A percentile compares a stretch with the other conserved stretches of the same genome.
These are phyloP conservation scores for Vultur gryphus DNA, from an alignment of 2,797 vertebrate species.

Conservation along the genomic window DNA sequence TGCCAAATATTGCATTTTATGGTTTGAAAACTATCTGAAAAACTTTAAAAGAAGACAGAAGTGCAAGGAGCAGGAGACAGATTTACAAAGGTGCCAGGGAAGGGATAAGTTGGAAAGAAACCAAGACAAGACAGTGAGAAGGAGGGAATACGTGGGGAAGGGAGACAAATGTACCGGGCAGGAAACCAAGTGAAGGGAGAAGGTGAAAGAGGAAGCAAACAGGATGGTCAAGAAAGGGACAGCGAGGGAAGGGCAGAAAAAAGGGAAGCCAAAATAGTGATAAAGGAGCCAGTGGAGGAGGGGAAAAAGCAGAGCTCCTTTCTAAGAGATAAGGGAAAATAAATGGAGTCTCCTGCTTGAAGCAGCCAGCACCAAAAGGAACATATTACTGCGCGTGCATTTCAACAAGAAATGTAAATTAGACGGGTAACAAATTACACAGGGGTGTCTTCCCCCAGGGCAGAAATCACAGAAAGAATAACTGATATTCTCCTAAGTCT, in stretches of 20 bases:
- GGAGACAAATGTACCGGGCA: neutral
- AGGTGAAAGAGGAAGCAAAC: neutral
- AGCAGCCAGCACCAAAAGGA: neutral
- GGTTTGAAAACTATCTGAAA: neutral
- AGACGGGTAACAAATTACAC: neutral
- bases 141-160: neutral
- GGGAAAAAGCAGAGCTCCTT: neutral
- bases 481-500: neutral
- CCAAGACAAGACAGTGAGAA: neutral
- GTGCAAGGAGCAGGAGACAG: neutral
- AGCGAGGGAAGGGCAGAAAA: neutral
- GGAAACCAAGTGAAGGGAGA: neutral
- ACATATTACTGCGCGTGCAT: neutral
- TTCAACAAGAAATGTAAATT: neutral
- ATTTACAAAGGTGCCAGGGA: neutral
- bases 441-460: neutral
- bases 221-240: neutral
- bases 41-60: neutral
- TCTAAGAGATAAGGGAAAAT: constrained; percentile 24
- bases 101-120: neutral
- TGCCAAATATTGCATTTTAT: neutral
- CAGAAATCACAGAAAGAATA: neutral
- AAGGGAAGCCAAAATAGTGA: neutral
- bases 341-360: neutral
- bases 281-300: neutral